Conservation (phyloP, 2,888 invertebrate species). For the Aspidiotus rigidus region DNA sequence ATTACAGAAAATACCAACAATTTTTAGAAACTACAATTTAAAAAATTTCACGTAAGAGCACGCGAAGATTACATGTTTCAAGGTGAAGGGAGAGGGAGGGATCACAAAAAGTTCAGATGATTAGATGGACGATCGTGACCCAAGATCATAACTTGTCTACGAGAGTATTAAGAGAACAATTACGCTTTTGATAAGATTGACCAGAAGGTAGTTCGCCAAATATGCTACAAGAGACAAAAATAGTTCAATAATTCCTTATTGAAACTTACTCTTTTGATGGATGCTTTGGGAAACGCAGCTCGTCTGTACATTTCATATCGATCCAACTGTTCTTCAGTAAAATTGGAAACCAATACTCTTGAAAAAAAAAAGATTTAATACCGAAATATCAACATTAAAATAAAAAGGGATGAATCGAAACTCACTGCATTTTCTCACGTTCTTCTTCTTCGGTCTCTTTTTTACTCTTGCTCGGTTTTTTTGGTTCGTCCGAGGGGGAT, state of each 20-base stretch:
- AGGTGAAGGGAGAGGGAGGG: too few relatives aligned
- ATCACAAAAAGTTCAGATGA: too few relatives aligned
- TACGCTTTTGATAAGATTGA: too few relatives aligned
- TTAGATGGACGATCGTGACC: too few relatives aligned
- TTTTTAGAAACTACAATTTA: neutral
- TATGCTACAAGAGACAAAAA: too few relatives aligned
- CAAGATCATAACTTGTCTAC: too few relatives aligned
- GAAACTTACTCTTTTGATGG: constrained; percentile 70
- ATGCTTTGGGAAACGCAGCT: constrained; percentile 95
- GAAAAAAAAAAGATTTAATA: constrained; percentile 40
- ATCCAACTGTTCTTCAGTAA: constrained; percentile 95
- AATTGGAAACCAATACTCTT: constrained; percentile 94
- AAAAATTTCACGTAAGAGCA: too few relatives aligned
- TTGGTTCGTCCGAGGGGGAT: constrained; percentile 47
- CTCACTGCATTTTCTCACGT: constrained; percentile 91
- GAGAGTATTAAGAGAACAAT: too few relatives aligned
- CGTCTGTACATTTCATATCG: constrained; percentile 97
- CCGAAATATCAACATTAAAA: neutral
- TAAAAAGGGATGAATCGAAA: constrained; percentile 39
- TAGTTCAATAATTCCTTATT: too few relatives aligned
- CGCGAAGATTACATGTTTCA: too few relatives aligned
- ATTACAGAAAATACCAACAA: neutral
- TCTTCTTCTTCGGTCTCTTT: constrained; percentile 88
- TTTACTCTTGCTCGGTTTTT: constrained; percentile 58
- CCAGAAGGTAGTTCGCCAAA: too few relatives aligned